Percentiles rank a stretch among this genome's conserved stretches.
These are phyloP conservation scores for Astur gentilis DNA, from an alignment of 2,113 vertebrate species.

Conservation along the genomic window DNA sequence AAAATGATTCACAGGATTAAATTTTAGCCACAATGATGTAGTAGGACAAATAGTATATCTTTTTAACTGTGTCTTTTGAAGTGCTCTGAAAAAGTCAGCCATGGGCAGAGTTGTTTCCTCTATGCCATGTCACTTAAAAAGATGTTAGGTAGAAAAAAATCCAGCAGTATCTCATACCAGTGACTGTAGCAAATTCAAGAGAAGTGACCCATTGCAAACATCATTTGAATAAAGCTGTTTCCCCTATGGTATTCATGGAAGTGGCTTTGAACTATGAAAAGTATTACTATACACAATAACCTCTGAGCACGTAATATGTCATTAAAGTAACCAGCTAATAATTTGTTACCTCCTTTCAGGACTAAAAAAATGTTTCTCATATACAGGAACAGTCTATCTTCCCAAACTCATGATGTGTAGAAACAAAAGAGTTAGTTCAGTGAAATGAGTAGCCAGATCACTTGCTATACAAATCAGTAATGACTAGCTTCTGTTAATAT, in stretches of 20 bases:
- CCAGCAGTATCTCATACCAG: not conserved
- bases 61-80: not conserved
- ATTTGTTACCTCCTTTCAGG: not conserved
- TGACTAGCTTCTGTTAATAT: not conserved
- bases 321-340: not conserved
- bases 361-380: not conserved
- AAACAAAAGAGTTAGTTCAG: not conserved
- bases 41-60: not conserved
- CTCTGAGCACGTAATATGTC: not conserved
- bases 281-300: not conserved
- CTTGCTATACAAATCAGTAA: not conserved
- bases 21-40: not conserved
- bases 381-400: not conserved
- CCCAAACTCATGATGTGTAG: not conserved
- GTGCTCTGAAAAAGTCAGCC: not conserved
- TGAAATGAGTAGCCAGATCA: not conserved
- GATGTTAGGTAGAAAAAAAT: not conserved
- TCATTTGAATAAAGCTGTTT: not conserved
- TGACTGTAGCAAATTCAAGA: not conserved
- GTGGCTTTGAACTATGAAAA: not conserved
- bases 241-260: not conserved
- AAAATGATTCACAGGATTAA: not conserved
- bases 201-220: not conserved
- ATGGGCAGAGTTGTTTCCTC: not conserved
- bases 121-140: not conserved